Evolutionary conservation across 2,113 vertebrate genomes (phyloP).

Genomic region (Harpagus bidentatus): DNA sequence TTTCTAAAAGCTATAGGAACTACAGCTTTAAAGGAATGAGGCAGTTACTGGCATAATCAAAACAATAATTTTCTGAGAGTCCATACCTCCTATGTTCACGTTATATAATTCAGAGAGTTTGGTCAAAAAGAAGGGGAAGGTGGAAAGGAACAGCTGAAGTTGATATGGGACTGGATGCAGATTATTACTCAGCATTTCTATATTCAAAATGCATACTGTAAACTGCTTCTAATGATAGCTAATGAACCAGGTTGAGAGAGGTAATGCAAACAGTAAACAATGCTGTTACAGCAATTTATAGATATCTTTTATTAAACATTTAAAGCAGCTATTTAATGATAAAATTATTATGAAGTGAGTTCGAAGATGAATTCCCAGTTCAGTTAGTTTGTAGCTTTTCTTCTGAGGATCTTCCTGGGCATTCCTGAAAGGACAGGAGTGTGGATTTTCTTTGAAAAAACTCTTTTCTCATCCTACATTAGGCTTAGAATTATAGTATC

Average conservation of each 20-base stretch:
- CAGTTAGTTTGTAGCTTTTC: background rate
- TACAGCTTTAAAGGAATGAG: background rate
- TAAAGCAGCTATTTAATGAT: constrained; percentile 50
- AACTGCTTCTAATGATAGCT: constrained; percentile 30
- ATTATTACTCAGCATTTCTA: background rate
- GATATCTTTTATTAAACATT: constrained; percentile 41
- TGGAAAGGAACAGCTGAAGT: background rate
- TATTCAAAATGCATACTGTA: background rate
- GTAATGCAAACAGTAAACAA: constrained; percentile 25
- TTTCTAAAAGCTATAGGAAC: background rate
- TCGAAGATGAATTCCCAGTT: background rate
- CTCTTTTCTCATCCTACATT: background rate
- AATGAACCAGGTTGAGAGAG: constrained; percentile 20
- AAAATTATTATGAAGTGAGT: background rate
- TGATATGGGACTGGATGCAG: background rate
- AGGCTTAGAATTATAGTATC: background rate
- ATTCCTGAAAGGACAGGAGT: background rate
- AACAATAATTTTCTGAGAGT: background rate
- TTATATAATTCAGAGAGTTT: background rate
- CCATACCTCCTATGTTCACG: background rate
- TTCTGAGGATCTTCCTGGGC: background rate
- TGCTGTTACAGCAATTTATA: constrained; percentile 39
- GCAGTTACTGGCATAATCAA: background rate
- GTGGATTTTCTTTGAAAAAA: background rate
- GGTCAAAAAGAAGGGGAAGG: background rate